Evolutionary conservation across 2,113 vertebrate species (phyloP), one percentile per base, ranked within the genome.

Genomic region (Sturnira hondurensis): DNA sequence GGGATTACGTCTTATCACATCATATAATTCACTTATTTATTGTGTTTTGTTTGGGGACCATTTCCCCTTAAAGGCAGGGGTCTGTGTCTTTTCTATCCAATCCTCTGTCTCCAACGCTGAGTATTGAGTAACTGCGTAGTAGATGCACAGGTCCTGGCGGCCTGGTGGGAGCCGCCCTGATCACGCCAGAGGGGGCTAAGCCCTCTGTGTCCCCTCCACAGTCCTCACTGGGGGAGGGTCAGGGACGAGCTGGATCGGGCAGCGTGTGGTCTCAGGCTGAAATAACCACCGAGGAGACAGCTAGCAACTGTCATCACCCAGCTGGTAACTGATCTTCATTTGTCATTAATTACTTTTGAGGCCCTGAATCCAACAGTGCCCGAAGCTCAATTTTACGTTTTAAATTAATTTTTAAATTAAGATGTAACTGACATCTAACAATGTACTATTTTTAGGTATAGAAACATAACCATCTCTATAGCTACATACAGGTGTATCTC

Each of bases 361-460:
- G 7, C n/a, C 73, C 24, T 77, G 61, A 24, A 77, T 86, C 68
- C n/a, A 77, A 80, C 67, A 31, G 14, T 8, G 36, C 38, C 63
- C 41, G 36, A 96, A 13, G 86, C 71, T 88, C 56, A 11, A 22
- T 45, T 82, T 52, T 31, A 61, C 61, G 50, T 83, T 82, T 58
- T 26, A 41, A 33, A 68, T 61, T 50, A 14, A 45, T 38, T 33
- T 65, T n/a, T 91, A 50, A 24, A 68, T 81, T 33, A 45, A 88
- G 65, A 28, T 63, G 61, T 11, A 81, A 73, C 0, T n/a, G 74
- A 61, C 36, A 7, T 14, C 31, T n/a, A 63, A 58, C 33, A 38
- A 5, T 38, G 43, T 41, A 20, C 36, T 5, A 6, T 7, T 47
- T 47, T 56, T 22, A 26, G 16, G 41, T n/a, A 63, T 24, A 6